These are phyloP conservation scores for Microctenopoma stevenorrisi DNA, from an alignment of 2,797 vertebrate genomes.

Conservation along the genomic window DNA sequence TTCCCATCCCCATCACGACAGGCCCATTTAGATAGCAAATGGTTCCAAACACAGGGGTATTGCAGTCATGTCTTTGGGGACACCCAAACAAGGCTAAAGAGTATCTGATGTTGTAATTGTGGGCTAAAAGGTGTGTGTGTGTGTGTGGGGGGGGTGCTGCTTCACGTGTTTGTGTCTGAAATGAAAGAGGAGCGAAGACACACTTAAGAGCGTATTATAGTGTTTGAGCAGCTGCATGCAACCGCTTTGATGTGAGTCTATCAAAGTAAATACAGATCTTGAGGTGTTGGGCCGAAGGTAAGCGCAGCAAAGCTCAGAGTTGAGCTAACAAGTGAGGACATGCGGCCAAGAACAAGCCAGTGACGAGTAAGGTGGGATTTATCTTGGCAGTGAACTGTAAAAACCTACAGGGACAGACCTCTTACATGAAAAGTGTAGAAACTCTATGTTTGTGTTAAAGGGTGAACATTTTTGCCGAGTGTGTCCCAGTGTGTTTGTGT, in stretches of 20 bases:
- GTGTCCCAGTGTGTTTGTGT: neutral
- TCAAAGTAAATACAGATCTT: slow-evolving; percentile 53
- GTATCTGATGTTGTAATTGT: slow-evolving; percentile 44
- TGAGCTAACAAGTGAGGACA: slow-evolving; percentile 49
- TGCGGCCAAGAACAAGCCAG: slow-evolving; percentile 36
- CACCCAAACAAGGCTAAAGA: slow-evolving; percentile 25
- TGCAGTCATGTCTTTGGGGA: slow-evolving; percentile 36
- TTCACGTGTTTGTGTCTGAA: slow-evolving; percentile 57
- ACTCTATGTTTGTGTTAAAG: neutral
- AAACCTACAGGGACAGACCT: slow-evolving; percentile 53
- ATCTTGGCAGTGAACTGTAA: slow-evolving; percentile 56
- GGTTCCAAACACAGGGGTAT: slow-evolving; percentile 16
- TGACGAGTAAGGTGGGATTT: slow-evolving; percentile 64
- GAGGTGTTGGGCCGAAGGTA: slow-evolving; percentile 28
- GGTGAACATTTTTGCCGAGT: neutral
- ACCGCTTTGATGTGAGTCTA: slow-evolving; percentile 63
- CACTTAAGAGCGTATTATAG: slow-evolving; percentile 39
- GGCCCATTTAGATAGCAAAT: slow-evolving; percentile 40
- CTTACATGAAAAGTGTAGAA: slow-evolving; percentile 45
- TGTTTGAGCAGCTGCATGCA: slow-evolving; percentile 41
- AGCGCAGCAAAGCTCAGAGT: slow-evolving; percentile 45
- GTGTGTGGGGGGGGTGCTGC: slow-evolving; percentile 5
- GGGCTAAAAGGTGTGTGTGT: neutral
- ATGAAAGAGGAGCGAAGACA: slow-evolving; percentile 36
- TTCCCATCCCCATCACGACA: neutral